phyloP scores from a whole-genome alignment of 2,888 invertebrate species.

The Acanthacorydalis orientalis region DNA sequence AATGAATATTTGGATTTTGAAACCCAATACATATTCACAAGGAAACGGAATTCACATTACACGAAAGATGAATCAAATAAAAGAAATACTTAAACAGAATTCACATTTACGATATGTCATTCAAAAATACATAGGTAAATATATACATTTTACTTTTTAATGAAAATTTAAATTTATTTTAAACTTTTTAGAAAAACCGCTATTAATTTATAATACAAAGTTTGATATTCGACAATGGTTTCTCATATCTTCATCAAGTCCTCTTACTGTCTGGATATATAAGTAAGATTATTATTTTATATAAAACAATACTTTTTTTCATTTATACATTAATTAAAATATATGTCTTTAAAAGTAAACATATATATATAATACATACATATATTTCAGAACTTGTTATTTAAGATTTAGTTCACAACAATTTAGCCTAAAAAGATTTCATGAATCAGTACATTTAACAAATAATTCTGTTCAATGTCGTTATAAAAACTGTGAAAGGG shows the following conservation, averaged over 20 bases:
- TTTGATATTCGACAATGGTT: conserved; percentile 88
- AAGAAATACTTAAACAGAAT: conserved; percentile 38
- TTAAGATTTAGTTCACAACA: conserved; percentile 74
- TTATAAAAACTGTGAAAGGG: conserved; percentile 38
- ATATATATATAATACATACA: background rate
- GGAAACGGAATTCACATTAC: conserved; percentile 73
- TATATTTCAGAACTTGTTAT: conserved; percentile 47
- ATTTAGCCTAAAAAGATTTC: conserved; percentile 58
- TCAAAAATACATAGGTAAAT: conserved; percentile 77
- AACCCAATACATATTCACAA: conserved; percentile 66
- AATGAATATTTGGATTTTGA: conserved; percentile 79
- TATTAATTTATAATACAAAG: conserved; percentile 70
- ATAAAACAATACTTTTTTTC: background rate
- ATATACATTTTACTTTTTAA: background rate
- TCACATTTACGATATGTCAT: conserved; percentile 53
- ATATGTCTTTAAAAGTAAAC: conserved; percentile 3
- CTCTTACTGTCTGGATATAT: conserved; percentile 75
- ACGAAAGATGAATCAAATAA: conserved; percentile 53
- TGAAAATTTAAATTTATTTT: too few relatives aligned
- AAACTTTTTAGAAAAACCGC: conserved; percentile 36
- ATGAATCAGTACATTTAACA: conserved; percentile 74
- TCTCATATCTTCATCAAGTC: conserved; percentile 59
- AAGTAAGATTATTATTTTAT: conserved; percentile 25
- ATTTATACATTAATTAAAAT: background rate
- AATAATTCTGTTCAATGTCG: conserved; percentile 76